Base-by-base conservation (phyloP, 2,888 invertebrate genomes). In the Deilephila porcellus region DNA sequence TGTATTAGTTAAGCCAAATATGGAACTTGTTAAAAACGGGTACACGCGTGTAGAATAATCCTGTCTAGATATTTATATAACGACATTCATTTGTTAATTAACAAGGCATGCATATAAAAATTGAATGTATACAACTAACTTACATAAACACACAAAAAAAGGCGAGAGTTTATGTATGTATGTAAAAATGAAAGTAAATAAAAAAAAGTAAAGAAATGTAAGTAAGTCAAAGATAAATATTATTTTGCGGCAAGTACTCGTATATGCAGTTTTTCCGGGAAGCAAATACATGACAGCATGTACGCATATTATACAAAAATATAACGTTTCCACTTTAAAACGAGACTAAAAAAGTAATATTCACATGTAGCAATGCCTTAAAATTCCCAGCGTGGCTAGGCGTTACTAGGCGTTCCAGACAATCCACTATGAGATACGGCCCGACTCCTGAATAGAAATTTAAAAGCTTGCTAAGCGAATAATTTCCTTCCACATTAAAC, bases 381-480 rank as follows among this genome's bases (percentile, higher is more conserved):
- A 71, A 29, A 60, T 71, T 71, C 71, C 52, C 45, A 60, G 37
- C 71, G 32, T 45, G 60, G 45, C 25, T 45, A 71, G 60, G 60
- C 37, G 60, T 71, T 56, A n/a, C 45, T 52, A 67, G 67, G 34
- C 25, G 63, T 72, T 53, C 52, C 60, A 32, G 32, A 14, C 52
- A 52, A 60, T 45, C 45, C 32, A 52, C 60, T 70, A 60, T 70
- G 73, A 73, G 53, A 62, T 62, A 70, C 73, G 70, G 17, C 53
- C 29, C 7, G 25, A 19, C 60, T 34, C n/a, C 53, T 59, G 60
- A 60, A 73, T 73, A 29, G 70, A 70, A 70, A 73, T 73, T 70
- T 60, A 70, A 73, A 73, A 29, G 71, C 45, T 45, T 71, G 52
- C 70, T 73, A 53, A 73, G 52, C 70, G 60, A 52, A 52, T 72